Percentiles rank a stretch among this genome's conserved stretches.
Evolutionary conservation across 2,888 invertebrate genomes (phyloP).

Genomic region (Gryllus longicercus): DNA sequence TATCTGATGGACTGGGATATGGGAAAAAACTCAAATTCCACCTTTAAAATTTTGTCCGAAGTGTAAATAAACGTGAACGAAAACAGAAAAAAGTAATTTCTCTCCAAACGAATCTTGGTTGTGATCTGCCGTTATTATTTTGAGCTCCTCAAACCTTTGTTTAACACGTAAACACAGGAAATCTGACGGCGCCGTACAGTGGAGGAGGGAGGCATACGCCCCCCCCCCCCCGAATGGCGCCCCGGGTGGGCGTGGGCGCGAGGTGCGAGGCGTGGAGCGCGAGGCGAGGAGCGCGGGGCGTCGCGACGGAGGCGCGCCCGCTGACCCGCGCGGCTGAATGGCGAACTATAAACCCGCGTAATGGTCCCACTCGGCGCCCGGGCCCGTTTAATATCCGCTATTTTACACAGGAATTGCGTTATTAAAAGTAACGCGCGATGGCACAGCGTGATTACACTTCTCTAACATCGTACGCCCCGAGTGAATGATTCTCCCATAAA

Average conservation of each 20-base stretch:
- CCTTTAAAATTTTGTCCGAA: too few relatives aligned
- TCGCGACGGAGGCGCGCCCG: not conserved
- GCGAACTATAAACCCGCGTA: not conserved
- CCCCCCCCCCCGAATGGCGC: not conserved
- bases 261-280: not conserved
- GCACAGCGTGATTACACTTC: not conserved
- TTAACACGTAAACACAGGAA: too few relatives aligned
- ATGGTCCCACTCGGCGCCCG: not conserved
- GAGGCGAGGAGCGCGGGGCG: not conserved
- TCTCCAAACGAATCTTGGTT: too few relatives aligned
- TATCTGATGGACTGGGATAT: too few relatives aligned
- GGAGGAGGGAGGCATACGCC: too few relatives aligned
- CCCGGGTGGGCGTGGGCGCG: not conserved
- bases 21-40: too few relatives aligned
- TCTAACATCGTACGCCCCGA: constrained; percentile 17
- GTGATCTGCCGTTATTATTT: too few relatives aligned
- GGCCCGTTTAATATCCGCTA: constrained; percentile 1
- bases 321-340: not conserved
- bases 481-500: constrained; percentile 17
- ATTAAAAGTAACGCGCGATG: constrained; percentile 17
- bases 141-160: too few relatives aligned
- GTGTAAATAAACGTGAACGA: too few relatives aligned
- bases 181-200: too few relatives aligned
- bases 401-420: constrained; percentile 17
- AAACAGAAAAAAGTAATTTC: too few relatives aligned